Percentiles rank a stretch among this genome's conserved stretches.
phyloP scores from a whole-genome alignment of 2,888 invertebrate species.

The Ophion costatus region DNA sequence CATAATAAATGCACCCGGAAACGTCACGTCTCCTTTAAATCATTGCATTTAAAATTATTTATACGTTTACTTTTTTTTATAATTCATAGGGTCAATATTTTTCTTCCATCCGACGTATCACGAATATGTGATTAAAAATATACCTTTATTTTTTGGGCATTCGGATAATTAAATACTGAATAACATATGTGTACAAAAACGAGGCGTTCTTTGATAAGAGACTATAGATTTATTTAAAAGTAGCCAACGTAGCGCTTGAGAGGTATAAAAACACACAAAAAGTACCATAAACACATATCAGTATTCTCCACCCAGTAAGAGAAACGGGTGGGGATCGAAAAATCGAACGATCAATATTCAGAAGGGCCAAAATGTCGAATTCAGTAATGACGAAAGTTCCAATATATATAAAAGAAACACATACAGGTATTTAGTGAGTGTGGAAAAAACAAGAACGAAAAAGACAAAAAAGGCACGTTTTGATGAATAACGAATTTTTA shows the following conservation, averaged over 20 bases:
- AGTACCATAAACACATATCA: no score
- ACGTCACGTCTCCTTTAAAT: background rate
- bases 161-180: background rate
- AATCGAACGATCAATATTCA: no score
- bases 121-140: background rate
- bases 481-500: background rate
- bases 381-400: no score
- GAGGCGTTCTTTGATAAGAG: no score
- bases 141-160: no score
- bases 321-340: no score
- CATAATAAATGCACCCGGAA: constrained; percentile 7
- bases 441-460: background rate
- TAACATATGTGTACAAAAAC: background rate
- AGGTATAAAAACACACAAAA: no score
- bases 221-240: background rate
- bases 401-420: no score
- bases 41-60: background rate
- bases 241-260: no score
- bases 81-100: background rate
- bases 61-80: background rate
- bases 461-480: background rate
- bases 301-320: background rate
- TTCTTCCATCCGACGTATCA: background rate
- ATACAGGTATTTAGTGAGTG: background rate
- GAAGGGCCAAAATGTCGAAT: no score